Evolutionary conservation across 2,113 vertebrate species (phyloP).

Genomic region (Amazona vittata): DNA sequence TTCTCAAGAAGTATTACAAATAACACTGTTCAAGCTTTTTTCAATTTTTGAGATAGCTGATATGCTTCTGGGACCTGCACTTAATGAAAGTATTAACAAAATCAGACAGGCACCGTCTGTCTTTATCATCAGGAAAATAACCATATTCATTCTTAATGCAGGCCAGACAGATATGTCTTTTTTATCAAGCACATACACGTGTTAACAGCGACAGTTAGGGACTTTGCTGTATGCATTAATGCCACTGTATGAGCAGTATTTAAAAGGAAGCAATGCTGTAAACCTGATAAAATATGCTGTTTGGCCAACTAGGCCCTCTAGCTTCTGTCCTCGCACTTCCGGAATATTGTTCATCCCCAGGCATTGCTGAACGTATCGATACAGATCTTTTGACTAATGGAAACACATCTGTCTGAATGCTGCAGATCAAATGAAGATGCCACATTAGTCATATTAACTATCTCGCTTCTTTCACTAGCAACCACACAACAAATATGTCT

Average conservation of each 20-base stretch:
- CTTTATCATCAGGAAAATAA: neutral
- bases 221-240: neutral
- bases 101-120: neutral
- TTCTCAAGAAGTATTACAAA: neutral
- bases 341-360: slow-evolving; percentile 30
- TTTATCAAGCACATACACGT: neutral
- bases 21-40: neutral
- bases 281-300: neutral
- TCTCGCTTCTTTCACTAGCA: slow-evolving; percentile 44
- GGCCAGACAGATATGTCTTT: neutral
- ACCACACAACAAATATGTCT: slow-evolving; percentile 19
- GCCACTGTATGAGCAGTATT: neutral
- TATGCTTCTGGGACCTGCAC: neutral
- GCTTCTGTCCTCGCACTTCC: slow-evolving; percentile 22
- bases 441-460: neutral
- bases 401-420: slow-evolving; percentile 34
- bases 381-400: slow-evolving; percentile 5
- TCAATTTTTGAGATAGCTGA: slow-evolving; percentile 2
- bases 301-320: slow-evolving; percentile 5
- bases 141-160: neutral
- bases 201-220: neutral
- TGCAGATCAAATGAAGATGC: slow-evolving; percentile 29
- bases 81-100: neutral
- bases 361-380: neutral
- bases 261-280: neutral